phyloP scores from a whole-genome alignment of 2,888 invertebrate species.

The Latrodectus hesperus region DNA sequence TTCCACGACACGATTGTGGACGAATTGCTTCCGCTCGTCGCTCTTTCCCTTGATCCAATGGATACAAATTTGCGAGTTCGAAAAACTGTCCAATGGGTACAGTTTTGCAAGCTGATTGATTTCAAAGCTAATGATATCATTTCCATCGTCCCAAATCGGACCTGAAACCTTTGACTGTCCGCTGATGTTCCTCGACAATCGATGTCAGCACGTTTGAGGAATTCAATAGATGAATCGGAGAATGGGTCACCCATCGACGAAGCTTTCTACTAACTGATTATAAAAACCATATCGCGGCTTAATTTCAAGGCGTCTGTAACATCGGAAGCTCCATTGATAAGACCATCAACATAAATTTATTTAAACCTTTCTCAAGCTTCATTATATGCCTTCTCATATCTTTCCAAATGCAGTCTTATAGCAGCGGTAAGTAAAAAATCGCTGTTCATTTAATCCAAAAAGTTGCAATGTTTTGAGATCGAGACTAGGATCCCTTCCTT shows the following conservation, averaged over 20 bases:
- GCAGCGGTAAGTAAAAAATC: slow-evolving; percentile 15
- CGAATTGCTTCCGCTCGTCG: slow-evolving; percentile 10
- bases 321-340: slow-evolving; percentile 7
- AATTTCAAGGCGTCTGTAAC: neutral
- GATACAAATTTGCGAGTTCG: neutral
- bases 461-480: neutral
- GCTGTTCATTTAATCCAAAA: slow-evolving; percentile 3
- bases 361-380: neutral
- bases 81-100: too few relatives aligned
- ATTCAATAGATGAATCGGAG: neutral
- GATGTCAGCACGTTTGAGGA: neutral
- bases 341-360: slow-evolving; percentile 33
- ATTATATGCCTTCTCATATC: neutral
- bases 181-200: slow-evolving; percentile 15
- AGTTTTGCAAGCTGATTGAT: too few relatives aligned
- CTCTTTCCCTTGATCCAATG: neutral
- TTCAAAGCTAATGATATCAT: slow-evolving; percentile 1
- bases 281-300: neutral
- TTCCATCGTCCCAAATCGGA: slow-evolving; percentile 11
- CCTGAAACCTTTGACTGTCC: slow-evolving; percentile 13
- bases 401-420: neutral
- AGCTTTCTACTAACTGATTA: neutral
- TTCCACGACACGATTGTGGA: neutral
- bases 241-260: neutral
- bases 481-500: slow-evolving; percentile 12